A percentile compares a stretch with the other conserved stretches of the same genome.
Conservation (phyloP, 1,140 invertebrate species). For the Drosophila aff. region DNA sequence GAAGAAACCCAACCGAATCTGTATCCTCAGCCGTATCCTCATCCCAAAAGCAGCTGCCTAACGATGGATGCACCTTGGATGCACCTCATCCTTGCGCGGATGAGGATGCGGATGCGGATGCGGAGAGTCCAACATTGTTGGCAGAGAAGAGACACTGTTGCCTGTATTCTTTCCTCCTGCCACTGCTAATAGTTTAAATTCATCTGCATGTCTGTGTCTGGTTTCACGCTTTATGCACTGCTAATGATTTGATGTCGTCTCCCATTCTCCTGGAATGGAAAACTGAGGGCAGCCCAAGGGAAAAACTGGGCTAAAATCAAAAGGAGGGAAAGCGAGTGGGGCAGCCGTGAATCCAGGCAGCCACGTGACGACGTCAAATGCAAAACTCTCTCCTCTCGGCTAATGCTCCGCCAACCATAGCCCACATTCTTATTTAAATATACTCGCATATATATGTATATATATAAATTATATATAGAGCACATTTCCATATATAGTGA, state of each 20-base stretch:
- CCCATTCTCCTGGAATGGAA: slow-evolving; percentile 9
- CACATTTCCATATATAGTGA: slow-evolving; percentile 9
- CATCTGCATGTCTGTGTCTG: slow-evolving; percentile 69
- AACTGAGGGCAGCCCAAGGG: slow-evolving; percentile 5
- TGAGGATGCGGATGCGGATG: slow-evolving; percentile 4
- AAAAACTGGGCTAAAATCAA: slow-evolving; percentile 15
- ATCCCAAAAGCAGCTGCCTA: slow-evolving; percentile 37
- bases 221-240: slow-evolving; percentile 79
- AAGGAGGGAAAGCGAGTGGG: slow-evolving; percentile 1
- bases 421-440: slow-evolving; percentile 8
- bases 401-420: slow-evolving; percentile 29
- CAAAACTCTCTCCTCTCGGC: slow-evolving; percentile 24
- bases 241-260: slow-evolving; percentile 78
- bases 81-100: neutral
- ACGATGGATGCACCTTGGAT: slow-evolving; percentile 48
- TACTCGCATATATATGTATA: neutral
- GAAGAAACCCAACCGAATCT: slow-evolving; percentile 24
- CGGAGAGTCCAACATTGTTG: slow-evolving; percentile 35
- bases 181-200: slow-evolving; percentile 75
- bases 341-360: neutral
- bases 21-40: neutral
- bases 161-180: slow-evolving; percentile 26
- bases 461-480: slow-evolving; percentile 5
- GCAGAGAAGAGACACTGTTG: slow-evolving; percentile 21
- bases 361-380: slow-evolving; percentile 55